Evolutionary conservation across 2,888 invertebrate genomes (phyloP), one percentile per base, ranked within the genome.

Genomic region (Chrysina gloriosa): DNA sequence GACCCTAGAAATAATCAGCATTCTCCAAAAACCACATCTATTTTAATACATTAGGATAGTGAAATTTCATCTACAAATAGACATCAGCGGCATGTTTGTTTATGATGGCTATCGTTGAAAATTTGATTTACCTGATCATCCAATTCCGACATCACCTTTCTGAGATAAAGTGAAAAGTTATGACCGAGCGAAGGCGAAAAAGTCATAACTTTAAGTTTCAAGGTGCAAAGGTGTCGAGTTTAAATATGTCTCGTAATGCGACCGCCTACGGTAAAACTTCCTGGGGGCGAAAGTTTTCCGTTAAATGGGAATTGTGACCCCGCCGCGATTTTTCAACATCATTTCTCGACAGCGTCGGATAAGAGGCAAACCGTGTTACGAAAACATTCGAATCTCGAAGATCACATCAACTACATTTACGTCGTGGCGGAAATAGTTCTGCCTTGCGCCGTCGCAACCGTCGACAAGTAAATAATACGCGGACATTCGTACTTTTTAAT

Each of bases 321-420:
- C 72, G 47, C 68, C 64, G 77, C 73, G 76, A 78, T 78, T 77
- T 78, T 78, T 78, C 77, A 77, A 74, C 76, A 75, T 76, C 76
- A 78, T 77, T 77, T 77, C 74, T 72, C 75, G 73, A 71, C 72
- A 74, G 70, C 70, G 70, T 74, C 70, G 75, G 72, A 75, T 78
- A 77, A 78, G 76, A 78, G 76, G 77, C 76, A 78, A 78, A 78
- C 76, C 78, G 70, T 78, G 78, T 78, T 74, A 75, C 70, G 73
- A 74, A 76, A 77, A 77, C 76, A 77, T 75, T 76, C 74, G 74
- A 76, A 75, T 75, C 68, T 52, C 68, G 16, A 68, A 70, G 70
- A 70, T 70, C 70, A 63, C 70, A 70, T 70, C 67, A 67, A 63
- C 67, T 63, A 50, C 52, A 31, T 68, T 65, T 70, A 70, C 63